Evolutionary conservation across 2,113 vertebrate species (phyloP), one percentile per base, ranked within the genome.

Genomic region (Myxocyprinus asiaticus): DNA sequence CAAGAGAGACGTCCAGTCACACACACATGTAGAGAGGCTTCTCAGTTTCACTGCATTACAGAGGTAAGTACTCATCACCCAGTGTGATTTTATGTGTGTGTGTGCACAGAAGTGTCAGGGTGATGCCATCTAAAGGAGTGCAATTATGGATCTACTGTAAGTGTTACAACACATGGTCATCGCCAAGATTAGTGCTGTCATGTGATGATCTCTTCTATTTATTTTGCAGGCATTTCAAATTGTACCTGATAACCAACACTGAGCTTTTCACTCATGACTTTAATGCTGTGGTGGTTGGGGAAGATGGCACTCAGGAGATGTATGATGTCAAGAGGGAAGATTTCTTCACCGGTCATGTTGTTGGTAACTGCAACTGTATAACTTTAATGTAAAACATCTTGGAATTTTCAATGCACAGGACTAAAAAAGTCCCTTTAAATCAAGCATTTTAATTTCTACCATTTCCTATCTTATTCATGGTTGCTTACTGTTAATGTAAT

Each of bases 311-410:
- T 1, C 93, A 95, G 72, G 90, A 85, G 0, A 84, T 83, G 9
- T 87, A 90, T 62, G 76, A 63, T 0, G 90, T 99, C 77, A 94
- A 94, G 5, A 94, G 95, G 90, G 95, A 96, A 76, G 94, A 96
- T 88, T 98, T 96, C 91, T 98, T 96, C 91, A 95, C 87, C 0
- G 97, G 97, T 79, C 97, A 99, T 5, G 94, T 99, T 0, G 93
- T 98, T 7, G 97, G 97, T 99, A 63, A 93, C 68, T 76, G 4
- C 15, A 45, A 7, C 55, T 68, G 3, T 55, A 14, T 7, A n/a
- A n/a, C 6, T 15, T 58, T 58, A 56, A 56, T 33, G 22, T 33
- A 33, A 33, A 33, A 33, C 22, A 33, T 33, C 22, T 33, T 33
- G 22, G 3, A 1, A 33, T 33, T 33, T 33, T 33, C 22, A 33